Conservation (phyloP, 2,113 vertebrate species). For the Orthonyx spaldingii region DNA sequence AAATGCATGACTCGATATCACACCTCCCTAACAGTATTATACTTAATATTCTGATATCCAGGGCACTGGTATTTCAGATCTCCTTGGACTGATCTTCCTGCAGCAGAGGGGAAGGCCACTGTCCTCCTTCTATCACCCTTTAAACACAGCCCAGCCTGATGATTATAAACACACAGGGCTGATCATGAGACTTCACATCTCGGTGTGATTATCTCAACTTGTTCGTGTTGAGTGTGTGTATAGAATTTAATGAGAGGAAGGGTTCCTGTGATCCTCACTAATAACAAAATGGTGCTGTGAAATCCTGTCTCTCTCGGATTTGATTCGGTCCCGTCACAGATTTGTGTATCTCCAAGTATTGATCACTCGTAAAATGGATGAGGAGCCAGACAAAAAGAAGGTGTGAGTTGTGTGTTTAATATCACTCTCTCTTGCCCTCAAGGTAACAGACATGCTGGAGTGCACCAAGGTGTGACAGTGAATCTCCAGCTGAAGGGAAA, state of each 20-base stretch:
- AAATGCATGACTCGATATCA: constrained; percentile 62
- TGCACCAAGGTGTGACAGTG: neutral
- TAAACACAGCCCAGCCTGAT: neutral
- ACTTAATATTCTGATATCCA: constrained; percentile 20
- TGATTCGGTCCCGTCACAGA: neutral
- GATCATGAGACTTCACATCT: neutral
- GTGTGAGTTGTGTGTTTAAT: neutral
- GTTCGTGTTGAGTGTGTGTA: neutral
- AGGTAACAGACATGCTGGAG: neutral
- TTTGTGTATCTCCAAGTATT: neutral
- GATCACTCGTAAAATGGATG: neutral
- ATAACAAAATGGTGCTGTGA: neutral
- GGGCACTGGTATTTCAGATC: constrained; percentile 11
- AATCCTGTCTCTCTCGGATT: neutral
- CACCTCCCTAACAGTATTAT: constrained; percentile 38
- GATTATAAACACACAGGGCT: neutral
- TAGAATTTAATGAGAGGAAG: neutral
- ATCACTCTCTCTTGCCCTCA: neutral
- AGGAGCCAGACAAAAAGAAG: neutral
- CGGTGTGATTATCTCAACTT: neutral
- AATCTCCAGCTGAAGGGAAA: neutral
- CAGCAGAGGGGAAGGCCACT: neutral
- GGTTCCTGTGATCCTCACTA: neutral
- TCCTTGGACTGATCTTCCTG: constrained; percentile 23
- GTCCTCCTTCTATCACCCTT: neutral